Evolutionary conservation across 2,113 vertebrate genomes (phyloP).

Genomic region (Emydocephalus ijimae): DNA sequence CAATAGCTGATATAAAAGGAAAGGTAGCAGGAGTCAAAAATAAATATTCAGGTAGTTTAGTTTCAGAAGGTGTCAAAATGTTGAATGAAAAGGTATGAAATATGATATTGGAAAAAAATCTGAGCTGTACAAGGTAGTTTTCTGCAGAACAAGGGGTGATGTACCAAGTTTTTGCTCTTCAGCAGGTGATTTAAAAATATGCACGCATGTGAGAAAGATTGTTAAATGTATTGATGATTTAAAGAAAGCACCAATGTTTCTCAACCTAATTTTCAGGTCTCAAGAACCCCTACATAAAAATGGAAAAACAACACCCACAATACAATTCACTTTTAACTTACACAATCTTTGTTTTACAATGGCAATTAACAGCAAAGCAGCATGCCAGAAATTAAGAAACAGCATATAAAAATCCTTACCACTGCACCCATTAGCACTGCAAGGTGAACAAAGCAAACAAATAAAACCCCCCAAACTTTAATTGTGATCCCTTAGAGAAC

Average conservation of each 20-base stretch:
- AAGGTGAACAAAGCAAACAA: background rate
- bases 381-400: background rate
- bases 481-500: background rate
- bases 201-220: background rate
- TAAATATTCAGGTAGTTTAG: background rate
- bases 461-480: background rate
- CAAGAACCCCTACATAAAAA: background rate
- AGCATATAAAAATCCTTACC: background rate
- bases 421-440: background rate
- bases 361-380: background rate
- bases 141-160: background rate
- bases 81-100: background rate
- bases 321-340: background rate
- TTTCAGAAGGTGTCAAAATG: background rate
- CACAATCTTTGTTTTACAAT: background rate
- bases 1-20: background rate
- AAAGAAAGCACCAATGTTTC: background rate
- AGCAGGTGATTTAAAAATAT: background rate
- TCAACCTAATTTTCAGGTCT: background rate
- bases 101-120: background rate
- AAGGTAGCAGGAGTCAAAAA: background rate
- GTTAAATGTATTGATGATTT: background rate
- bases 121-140: background rate
- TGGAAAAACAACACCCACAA: background rate
- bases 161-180: background rate